Base-by-base conservation (phyloP, 2,888 invertebrate species). In the Latrodectus elegans region DNA sequence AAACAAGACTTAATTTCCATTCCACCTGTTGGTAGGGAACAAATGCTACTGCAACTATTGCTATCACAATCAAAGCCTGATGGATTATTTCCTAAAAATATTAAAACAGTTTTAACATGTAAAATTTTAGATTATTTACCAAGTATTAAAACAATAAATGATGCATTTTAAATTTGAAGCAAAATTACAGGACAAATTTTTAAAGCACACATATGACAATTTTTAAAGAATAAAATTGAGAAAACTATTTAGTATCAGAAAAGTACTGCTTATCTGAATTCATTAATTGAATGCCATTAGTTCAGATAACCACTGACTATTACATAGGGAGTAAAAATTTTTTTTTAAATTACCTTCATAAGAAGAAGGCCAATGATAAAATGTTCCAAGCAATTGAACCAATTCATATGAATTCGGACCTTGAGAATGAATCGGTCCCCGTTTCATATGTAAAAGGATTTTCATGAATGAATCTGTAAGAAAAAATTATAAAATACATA, bases 1-100 rank as follows among this genome's bases (percentile, higher is more conserved):
- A 97, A 97, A 51, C 88, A 90, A 3, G 85, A 85, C 12, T 80
- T 83, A 53, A 80, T 76, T 64, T 89, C 89, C 15, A 74, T 67
- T 14, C 55, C 65, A 14, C 65, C 51, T 26, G 85, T 68, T 10
- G 81, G 77, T 51, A 83, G 14, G 6, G 89, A 89, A 77, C 84
- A 87, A 84, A 77, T 73, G 73, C 89, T 89, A 53, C 86, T 87
- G 60, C 82, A 85, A 64, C 89, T 85, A 72, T 84, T 89, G 17
- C 84, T 87, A 76, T 89, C 88, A 79, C 84, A 84, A 65, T 89
- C 89, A 74, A 78, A 87, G 52, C 51, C 51, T 11, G 68, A 53
- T 15, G 71, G 38, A 38, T 80, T 84, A 12, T 84, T 38, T 55
- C 84, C 88, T 84, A 55, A 17, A 76, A 80, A 17, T 38, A 38